A percentile compares a stretch with the other conserved stretches of the same genome.
phyloP scores from a whole-genome alignment of 2,888 invertebrate species.

The Seira sanloemensis region DNA sequence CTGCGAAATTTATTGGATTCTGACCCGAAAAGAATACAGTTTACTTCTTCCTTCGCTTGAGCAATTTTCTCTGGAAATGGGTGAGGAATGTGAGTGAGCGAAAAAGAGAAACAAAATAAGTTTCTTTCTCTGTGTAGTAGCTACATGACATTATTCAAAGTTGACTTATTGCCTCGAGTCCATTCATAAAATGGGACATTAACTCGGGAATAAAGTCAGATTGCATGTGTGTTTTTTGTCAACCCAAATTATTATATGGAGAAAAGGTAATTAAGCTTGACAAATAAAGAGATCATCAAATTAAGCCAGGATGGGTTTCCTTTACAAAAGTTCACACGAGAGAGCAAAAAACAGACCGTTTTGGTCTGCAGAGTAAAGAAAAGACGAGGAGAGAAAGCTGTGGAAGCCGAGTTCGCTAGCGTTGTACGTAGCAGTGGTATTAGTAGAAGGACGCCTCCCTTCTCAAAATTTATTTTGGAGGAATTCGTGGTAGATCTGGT shows the following conservation, averaged over 20 bases:
- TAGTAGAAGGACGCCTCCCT: not conserved
- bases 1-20: not conserved
- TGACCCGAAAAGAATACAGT: not conserved
- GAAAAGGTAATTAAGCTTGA: slow-evolving; percentile 58
- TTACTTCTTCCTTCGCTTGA: no score
- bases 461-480: no score
- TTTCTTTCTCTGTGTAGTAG: no score
- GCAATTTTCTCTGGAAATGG: no score
- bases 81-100: not conserved
- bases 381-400: no score
- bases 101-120: slow-evolving; percentile 1
- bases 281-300: slow-evolving; percentile 65
- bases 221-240: slow-evolving; percentile 1
- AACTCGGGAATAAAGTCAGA: not conserved
- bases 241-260: not conserved
- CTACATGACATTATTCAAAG: not conserved
- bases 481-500: not conserved
- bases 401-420: no score
- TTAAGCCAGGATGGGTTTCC: slow-evolving; percentile 50
- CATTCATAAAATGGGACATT: not conserved
- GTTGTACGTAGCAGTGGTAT: no score
- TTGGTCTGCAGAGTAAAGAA: not conserved
- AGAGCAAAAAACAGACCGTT: not conserved
- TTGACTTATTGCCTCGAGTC: not conserved
- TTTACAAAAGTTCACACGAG: not conserved